Evolutionary conservation across 37 sponge, comb jelly and placozoan species (phyloP).

Genomic region (Chondrilla cf. caribensis): DNA sequence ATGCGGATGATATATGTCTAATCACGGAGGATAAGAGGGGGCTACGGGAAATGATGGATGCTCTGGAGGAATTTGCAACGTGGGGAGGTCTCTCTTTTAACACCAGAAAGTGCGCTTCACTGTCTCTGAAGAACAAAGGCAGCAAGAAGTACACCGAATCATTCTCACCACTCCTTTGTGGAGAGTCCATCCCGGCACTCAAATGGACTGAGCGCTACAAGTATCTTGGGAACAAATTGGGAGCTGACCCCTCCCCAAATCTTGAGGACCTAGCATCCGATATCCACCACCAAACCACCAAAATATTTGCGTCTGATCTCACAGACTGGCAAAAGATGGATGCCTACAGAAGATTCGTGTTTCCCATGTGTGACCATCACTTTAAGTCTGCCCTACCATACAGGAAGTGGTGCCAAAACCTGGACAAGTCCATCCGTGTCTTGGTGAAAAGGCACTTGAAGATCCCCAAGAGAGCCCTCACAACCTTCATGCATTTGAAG

Average conservation of each 20-base stretch:
- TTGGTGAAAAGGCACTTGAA: conserved; percentile 5
- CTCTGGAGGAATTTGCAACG: not conserved
- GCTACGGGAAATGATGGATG: not conserved
- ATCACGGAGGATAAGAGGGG: not conserved
- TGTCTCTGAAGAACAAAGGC: conserved; percentile 8
- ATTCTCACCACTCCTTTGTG: not conserved
- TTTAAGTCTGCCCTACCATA: not conserved
- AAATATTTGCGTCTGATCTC: not conserved
- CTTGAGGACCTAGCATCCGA: not conserved
- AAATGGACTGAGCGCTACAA: conserved; percentile 1
- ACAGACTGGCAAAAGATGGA: conserved; percentile 60
- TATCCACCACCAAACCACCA: not conserved
- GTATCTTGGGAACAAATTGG: not conserved
- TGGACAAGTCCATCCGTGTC: conserved; percentile 8
- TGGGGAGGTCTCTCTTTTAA: conserved; percentile 37
- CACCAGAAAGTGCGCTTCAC: conserved; percentile 22
- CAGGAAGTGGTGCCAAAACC: conserved; percentile 11
- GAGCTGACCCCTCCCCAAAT: not conserved
- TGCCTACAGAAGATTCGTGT: conserved; percentile 41
- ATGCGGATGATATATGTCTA: not conserved
- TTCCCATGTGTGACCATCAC: not conserved
- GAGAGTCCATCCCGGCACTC: not conserved
- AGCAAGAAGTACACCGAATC: conserved; percentile 1
- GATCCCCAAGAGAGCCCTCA: not conserved
- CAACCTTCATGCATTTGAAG: not conserved